Evolutionary conservation across 2,113 vertebrate genomes (phyloP).

Genomic region (Alligator mississippiensis): DNA sequence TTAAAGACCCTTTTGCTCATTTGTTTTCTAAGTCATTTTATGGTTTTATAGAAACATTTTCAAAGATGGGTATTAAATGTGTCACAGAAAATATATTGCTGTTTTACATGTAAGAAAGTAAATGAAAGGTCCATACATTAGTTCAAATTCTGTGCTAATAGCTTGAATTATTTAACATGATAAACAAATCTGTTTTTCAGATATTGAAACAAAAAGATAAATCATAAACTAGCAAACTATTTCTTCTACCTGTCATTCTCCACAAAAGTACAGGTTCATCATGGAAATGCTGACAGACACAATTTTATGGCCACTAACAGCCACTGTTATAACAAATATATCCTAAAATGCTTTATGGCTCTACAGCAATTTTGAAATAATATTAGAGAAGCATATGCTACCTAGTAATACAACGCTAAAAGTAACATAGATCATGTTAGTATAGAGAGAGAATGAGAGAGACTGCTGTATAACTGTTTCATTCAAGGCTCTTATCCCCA

Average conservation of each 20-base stretch:
- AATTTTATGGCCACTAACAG: conserved; percentile 32
- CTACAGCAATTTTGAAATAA: not conserved
- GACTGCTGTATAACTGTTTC: conserved; percentile 7
- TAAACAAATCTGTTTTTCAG: conserved; percentile 8
- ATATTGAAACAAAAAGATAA: not conserved
- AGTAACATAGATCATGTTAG: not conserved
- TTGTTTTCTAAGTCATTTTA: not conserved
- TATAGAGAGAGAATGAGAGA: conserved; percentile 5
- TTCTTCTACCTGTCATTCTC: not conserved
- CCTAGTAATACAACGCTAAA: not conserved
- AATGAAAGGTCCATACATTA: not conserved
- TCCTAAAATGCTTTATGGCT: not conserved
- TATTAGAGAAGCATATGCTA: conserved; percentile 15
- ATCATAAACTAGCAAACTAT: conserved; percentile 12
- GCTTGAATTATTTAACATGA: conserved; percentile 1
- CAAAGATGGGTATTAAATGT: conserved; percentile 17
- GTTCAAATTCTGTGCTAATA: not conserved
- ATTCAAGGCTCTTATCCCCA: conserved; percentile 15
- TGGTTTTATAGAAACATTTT: conserved; percentile 19
- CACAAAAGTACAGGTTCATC: conserved; percentile 5
- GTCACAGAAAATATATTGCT: not conserved
- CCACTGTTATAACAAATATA: conserved; percentile 21
- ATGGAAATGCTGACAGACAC: conserved; percentile 18
- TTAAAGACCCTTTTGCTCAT: not conserved
- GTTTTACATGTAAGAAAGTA: conserved; percentile 17